phyloP scores from a whole-genome alignment of 35 echinoderm and acorn worm species.

The Amphiura filiformis region DNA sequence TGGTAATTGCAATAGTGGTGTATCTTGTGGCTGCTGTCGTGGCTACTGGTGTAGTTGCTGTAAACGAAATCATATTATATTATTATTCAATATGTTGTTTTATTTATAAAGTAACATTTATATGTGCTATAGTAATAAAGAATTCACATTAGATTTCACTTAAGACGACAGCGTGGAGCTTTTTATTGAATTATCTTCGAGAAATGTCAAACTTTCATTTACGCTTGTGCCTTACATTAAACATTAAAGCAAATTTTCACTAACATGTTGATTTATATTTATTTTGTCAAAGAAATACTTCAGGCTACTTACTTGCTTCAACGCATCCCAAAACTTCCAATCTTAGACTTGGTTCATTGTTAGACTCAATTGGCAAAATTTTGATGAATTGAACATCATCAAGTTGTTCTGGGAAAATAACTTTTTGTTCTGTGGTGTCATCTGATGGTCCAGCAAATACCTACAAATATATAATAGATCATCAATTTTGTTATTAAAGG shows the following conservation, averaged over 20 bases:
- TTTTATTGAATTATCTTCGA: neutral
- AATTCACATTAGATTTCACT: neutral
- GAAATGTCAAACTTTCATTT: neutral
- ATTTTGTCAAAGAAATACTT: neutral
- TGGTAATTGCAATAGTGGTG: neutral
- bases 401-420: neutral
- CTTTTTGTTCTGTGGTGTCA: constrained; percentile 2
- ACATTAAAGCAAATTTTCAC: too few relatives aligned
- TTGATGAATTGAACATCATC: neutral
- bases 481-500: neutral
- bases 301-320: neutral
- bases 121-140: neutral
- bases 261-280: too few relatives aligned
- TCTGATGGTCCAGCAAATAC: constrained; percentile 37
- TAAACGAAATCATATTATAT: neutral
- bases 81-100: too few relatives aligned
- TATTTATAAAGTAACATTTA: neutral
- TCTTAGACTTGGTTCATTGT: neutral
- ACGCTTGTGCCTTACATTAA: neutral
- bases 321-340: constrained; percentile 10
- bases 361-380: neutral
- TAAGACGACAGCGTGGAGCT: neutral
- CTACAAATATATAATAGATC: neutral
- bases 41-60: neutral
- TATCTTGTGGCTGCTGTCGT: neutral